Conservation (phyloP, 2,888 invertebrate species). For the Caenorhabditis afra region DNA sequence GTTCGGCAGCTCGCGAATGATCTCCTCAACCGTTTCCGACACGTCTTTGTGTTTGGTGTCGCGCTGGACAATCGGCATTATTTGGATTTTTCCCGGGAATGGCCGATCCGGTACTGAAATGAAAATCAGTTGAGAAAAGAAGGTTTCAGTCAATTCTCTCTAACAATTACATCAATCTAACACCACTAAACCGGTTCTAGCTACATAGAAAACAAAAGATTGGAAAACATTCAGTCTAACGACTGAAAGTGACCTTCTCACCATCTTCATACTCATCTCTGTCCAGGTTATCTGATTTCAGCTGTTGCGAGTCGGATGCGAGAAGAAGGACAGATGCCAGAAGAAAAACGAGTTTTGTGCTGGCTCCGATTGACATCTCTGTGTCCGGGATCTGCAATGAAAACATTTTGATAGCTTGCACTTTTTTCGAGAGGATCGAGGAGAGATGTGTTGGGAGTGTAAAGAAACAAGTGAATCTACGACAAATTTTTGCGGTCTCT, state of each 20-base stretch:
- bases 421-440: slow-evolving; percentile 10
- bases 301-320: neutral
- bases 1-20: slow-evolving; percentile 56
- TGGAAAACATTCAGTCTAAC: neutral
- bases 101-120: slow-evolving; percentile 50
- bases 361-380: slow-evolving; percentile 11
- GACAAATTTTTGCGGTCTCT: neutral
- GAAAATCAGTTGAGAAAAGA: no score
- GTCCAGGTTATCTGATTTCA: slow-evolving; percentile 24
- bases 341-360: slow-evolving; percentile 14
- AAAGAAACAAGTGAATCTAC: slow-evolving; percentile 16
- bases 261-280: slow-evolving; percentile 53
- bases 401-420: slow-evolving; percentile 43
- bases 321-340: slow-evolving; percentile 26
- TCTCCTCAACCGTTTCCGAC: slow-evolving; percentile 47
- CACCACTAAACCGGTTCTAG: neutral
- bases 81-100: slow-evolving; percentile 54
- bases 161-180: neutral
- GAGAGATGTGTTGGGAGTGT: slow-evolving; percentile 2
- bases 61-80: slow-evolving; percentile 59
- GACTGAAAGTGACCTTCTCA: slow-evolving; percentile 5
- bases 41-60: slow-evolving; percentile 52
- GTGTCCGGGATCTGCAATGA: slow-evolving; percentile 33
- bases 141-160: no score
- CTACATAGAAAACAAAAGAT: no score